A percentile compares a stretch with the other conserved stretches of the same genome.
Conservation (phyloP, 1,140 invertebrate species). For the Drosophila kikkawai region DNA sequence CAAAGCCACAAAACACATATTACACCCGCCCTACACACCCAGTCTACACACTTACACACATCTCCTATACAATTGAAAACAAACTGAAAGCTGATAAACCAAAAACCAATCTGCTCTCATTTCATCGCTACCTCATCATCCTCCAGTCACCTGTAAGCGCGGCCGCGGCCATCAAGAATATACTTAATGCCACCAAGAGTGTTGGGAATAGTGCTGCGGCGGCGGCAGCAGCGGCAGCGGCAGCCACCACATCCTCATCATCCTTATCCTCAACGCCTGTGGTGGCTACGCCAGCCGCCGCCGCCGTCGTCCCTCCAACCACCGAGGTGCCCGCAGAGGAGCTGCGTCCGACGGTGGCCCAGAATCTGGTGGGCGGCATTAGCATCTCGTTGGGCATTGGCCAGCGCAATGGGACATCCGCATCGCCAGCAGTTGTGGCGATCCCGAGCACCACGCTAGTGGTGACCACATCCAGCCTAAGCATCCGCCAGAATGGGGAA, state of each 20-base stretch:
- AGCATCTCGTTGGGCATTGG: constrained; percentile 81
- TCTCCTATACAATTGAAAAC: constrained; percentile 34
- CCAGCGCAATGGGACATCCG: constrained; percentile 64
- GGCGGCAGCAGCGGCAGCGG: constrained; percentile 39
- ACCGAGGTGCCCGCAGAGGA: constrained; percentile 46
- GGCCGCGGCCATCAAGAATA: constrained; percentile 81
- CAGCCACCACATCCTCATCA: constrained; percentile 30
- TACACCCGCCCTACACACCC: constrained; percentile 13
- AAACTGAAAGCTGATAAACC: constrained; percentile 36
- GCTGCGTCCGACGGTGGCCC: constrained; percentile 66
- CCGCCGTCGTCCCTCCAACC: constrained; percentile 12
- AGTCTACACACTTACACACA: constrained; percentile 12
- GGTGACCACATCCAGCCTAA: constrained; percentile 35
- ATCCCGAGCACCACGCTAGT: constrained; percentile 26
- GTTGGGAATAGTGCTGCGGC: constrained; percentile 68
- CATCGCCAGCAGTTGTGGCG: constrained; percentile 22
- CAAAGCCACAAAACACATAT: constrained; percentile 9
- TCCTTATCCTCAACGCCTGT: constrained; percentile 25
- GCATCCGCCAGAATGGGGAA: constrained; percentile 55
- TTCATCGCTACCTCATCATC: constrained; percentile 57
- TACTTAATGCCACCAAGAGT: constrained; percentile 82
- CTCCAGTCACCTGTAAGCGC: constrained; percentile 79
- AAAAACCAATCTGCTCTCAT: constrained; percentile 54
- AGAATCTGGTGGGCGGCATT: constrained; percentile 77
- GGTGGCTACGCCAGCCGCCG: constrained; percentile 11